Evolutionary conservation across 2,113 vertebrate genomes (phyloP).

Genomic region (Brachypteracias leptosomus): DNA sequence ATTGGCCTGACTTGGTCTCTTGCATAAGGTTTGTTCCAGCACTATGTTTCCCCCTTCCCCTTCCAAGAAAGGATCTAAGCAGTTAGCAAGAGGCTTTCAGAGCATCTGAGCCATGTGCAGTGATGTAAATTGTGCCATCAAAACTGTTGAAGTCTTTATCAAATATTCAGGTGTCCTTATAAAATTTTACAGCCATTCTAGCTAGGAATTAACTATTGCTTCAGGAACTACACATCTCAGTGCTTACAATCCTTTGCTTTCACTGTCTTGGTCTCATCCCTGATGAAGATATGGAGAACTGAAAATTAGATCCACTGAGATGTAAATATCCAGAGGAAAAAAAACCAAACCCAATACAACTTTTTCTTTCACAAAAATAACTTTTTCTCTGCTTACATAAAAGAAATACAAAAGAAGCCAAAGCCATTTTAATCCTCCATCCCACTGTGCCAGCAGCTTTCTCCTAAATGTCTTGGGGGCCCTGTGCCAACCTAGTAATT

Average conservation of each 20-base stretch:
- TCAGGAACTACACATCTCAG: not conserved
- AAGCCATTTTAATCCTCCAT: not conserved
- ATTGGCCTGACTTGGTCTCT: not conserved
- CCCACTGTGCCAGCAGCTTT: not conserved
- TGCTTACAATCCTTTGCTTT: not conserved
- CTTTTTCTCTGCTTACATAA: not conserved
- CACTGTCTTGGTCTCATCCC: not conserved
- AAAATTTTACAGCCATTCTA: not conserved
- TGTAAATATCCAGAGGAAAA: not conserved
- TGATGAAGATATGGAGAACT: not conserved
- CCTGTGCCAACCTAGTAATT: not conserved
- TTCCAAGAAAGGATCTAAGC: not conserved
- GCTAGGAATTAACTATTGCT: not conserved
- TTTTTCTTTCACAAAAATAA: not conserved
- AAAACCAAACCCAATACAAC: fast-evolving
- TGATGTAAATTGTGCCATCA: not conserved
- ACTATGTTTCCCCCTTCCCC: not conserved
- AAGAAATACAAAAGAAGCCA: not conserved
- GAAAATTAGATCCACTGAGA: not conserved
- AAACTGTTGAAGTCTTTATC: not conserved
- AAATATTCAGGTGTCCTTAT: not conserved
- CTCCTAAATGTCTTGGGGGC: not conserved
- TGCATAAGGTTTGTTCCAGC: not conserved
- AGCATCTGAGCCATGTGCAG: fast-evolving
- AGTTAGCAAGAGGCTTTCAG: not conserved